A percentile compares a stretch with the other conserved stretches of the same genome.
Evolutionary conservation across 2,888 invertebrate genomes (phyloP).

Genomic region (Protula sp.): DNA sequence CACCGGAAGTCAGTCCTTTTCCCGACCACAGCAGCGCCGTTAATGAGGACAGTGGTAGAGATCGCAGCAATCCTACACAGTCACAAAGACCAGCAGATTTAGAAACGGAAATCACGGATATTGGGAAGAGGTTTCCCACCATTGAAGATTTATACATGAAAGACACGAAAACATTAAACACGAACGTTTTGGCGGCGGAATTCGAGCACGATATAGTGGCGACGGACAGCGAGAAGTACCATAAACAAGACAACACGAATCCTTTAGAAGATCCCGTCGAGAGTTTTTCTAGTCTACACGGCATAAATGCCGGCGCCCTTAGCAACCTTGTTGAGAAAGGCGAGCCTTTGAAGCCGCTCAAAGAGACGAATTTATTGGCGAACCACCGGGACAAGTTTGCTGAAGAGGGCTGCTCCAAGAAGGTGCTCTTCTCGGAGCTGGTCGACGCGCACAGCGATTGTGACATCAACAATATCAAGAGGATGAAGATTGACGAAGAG

Average conservation of each 20-base stretch:
- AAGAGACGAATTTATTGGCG: conserved; percentile 56
- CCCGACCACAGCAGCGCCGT: no score
- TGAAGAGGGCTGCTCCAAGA: conserved; percentile 15
- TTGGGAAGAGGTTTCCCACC: conserved; percentile 12
- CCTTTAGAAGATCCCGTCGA: conserved; percentile 14
- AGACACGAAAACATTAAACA: conserved; percentile 61
- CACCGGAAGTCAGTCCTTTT: no score
- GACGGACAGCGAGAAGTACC: conserved; percentile 61
- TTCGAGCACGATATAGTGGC: conserved; percentile 55
- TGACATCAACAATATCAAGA: conserved; percentile 35
- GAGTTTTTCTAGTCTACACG: no score
- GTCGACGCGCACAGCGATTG: background rate
- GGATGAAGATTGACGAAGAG: conserved; percentile 43
- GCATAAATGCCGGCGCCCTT: background rate
- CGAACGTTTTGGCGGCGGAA: conserved; percentile 56
- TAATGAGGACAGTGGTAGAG: no score
- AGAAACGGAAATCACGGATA: no score
- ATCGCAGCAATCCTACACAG: no score
- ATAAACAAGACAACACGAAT: conserved; percentile 55
- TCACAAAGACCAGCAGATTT: no score
- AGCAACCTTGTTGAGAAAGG: background rate
- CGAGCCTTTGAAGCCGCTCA: conserved; percentile 38
- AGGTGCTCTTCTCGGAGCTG: conserved; percentile 12
- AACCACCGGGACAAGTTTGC: conserved; percentile 34
- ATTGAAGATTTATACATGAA: conserved; percentile 59